Percentiles rank a stretch among this genome's conserved stretches.
Evolutionary conservation across 2,797 vertebrate species (phyloP).

Genomic region (Australoheros facetus): DNA sequence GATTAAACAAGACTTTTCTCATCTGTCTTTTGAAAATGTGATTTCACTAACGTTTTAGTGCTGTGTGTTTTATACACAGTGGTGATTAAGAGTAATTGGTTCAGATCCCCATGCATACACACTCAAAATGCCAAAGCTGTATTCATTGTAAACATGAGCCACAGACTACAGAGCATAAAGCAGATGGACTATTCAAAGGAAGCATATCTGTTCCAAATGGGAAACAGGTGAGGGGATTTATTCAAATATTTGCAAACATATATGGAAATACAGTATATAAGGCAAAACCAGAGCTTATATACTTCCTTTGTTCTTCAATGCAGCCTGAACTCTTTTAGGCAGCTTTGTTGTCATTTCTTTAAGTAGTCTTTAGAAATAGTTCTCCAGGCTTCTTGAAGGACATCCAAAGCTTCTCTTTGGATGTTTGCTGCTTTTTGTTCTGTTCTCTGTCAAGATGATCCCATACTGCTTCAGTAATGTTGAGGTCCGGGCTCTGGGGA

Average conservation of each 20-base stretch:
- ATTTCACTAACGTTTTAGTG: conserved; percentile 1
- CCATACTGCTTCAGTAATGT: background rate
- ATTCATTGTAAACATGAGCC: conserved; percentile 55
- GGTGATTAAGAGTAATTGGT: conserved; percentile 16
- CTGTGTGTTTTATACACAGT: conserved; percentile 48
- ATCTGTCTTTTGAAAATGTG: conserved; percentile 9
- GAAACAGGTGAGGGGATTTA: background rate
- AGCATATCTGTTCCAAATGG: background rate
- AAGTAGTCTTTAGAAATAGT: background rate
- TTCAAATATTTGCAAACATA: background rate
- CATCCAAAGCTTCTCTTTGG: background rate
- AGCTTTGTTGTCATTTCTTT: background rate
- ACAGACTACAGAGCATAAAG: conserved; percentile 4
- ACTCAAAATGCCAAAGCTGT: conserved; percentile 61
- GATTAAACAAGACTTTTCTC: conserved; percentile 19
- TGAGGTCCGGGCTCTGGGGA: too few relatives aligned
- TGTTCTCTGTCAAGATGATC: background rate
- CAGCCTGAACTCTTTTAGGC: background rate
- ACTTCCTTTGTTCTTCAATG: background rate
- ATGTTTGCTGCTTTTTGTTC: background rate
- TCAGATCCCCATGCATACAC: conserved; percentile 50
- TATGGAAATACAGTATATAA: background rate
- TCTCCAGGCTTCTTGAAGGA: background rate
- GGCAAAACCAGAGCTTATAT: background rate
- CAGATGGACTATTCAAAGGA: background rate